These are phyloP conservation scores for Phania funesta DNA, from an alignment of 2,888 invertebrate genomes.

Conservation along the genomic window DNA sequence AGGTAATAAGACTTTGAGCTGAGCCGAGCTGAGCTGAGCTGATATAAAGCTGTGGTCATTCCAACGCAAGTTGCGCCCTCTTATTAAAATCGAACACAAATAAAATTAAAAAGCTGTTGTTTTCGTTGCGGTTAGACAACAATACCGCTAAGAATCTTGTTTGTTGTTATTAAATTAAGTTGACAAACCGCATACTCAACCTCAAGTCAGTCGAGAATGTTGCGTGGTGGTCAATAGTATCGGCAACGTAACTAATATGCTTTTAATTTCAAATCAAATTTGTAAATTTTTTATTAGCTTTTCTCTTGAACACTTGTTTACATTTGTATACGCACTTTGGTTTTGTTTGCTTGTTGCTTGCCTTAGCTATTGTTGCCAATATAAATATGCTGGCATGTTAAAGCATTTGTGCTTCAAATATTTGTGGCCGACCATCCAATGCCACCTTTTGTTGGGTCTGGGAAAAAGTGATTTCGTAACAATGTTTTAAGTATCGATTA, in stretches of 20 bases:
- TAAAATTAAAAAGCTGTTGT: conserved; percentile 34
- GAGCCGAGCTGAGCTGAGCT: conserved; percentile 5
- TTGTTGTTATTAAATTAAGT: conserved; percentile 61
- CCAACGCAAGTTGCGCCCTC: conserved; percentile 18
- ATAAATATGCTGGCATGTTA: background rate
- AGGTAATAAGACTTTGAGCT: no score
- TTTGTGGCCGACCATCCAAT: background rate
- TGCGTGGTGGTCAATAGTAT: conserved; percentile 3
- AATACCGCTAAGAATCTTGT: conserved; percentile 64
- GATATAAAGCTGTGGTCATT: background rate
- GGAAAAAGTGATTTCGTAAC: background rate
- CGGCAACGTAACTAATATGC: conserved; percentile 16
- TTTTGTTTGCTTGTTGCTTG: conserved; percentile 9
- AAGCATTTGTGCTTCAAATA: conserved; percentile 18
- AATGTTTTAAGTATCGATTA: no score
- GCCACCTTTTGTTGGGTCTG: background rate
- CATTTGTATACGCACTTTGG: background rate
- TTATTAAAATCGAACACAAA: conserved; percentile 20
- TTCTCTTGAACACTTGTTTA: background rate
- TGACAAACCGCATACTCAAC: conserved; percentile 58
- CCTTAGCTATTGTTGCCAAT: conserved; percentile 33
- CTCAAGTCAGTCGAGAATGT: conserved; percentile 52
- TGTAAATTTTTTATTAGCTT: background rate
- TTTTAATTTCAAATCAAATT: conserved; percentile 14
- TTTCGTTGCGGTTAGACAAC: conserved; percentile 49